A percentile compares a stretch with the other conserved stretches of the same genome.
These are phyloP conservation scores for Blastobasis lacticolella DNA, from an alignment of 2,888 invertebrate genomes.

Conservation along the genomic window DNA sequence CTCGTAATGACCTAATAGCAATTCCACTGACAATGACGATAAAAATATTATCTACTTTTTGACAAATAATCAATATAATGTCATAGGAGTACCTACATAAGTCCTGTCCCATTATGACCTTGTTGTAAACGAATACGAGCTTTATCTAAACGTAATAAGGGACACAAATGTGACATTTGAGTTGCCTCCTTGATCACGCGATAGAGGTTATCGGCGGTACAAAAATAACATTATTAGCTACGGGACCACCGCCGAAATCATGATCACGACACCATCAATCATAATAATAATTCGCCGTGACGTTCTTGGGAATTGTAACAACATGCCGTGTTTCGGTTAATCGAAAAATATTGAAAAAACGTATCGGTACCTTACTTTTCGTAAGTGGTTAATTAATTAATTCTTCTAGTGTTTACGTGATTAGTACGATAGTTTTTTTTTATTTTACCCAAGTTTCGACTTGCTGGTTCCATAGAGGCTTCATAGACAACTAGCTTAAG, in stretches of 20 bases:
- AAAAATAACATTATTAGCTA: constrained; percentile 12
- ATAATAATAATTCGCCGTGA: constrained; percentile 29
- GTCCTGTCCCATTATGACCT: background rate
- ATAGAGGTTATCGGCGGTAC: constrained; percentile 6
- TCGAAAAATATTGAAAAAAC: too few species aligned
- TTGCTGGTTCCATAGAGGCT: too few species aligned
- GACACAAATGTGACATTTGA: background rate
- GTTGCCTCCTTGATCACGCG: constrained; percentile 7
- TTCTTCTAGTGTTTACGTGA: too few species aligned
- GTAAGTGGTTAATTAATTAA: too few species aligned
- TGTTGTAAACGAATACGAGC: background rate
- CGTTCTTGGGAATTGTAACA: constrained; percentile 31
- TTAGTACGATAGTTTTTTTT: too few species aligned
- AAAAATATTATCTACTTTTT: too few species aligned
- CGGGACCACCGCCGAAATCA: constrained; percentile 13
- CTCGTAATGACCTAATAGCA: too few species aligned
- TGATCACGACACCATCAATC: constrained; percentile 41
- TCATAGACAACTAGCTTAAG: too few species aligned
- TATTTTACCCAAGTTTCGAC: too few species aligned
- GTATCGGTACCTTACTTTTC: too few species aligned
- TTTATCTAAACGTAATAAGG: background rate
- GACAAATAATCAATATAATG: background rate
- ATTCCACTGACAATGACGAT: too few species aligned
- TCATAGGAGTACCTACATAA: background rate
- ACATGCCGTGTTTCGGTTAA: too few species aligned